Base-by-base conservation (phyloP, 1,140 invertebrate species). In the Hypsibius dujardini region DNA sequence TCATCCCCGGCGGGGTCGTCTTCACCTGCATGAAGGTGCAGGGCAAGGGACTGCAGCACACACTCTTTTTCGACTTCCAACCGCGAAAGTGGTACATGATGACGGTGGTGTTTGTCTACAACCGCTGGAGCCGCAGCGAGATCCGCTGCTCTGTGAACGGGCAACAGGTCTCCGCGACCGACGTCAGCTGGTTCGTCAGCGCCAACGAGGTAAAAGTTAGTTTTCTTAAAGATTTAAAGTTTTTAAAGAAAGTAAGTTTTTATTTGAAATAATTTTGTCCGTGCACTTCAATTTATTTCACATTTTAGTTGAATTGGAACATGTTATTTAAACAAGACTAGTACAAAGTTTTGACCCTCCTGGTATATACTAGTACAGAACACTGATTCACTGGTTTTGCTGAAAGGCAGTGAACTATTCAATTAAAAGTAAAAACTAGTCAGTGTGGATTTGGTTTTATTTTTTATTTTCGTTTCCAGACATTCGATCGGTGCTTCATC, bases 11-110 rank as follows among this genome's bases (percentile, higher is more conserved):
- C 83, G 96, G 95, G 81, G 84, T 99, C 56, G 95, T 99, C 72
- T 85, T 98, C 73, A 97, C 94, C 45, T 95, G 92, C 0, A 96
- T 97, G 90, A 98, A 98, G 84, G 87, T 96, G 69, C 40, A 71
- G 79, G 95, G 95, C 74, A 98, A 98, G 83, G 95, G 94, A 73
- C 95, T 96, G 84, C 95, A 98, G 79, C 93, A 97, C 81, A 98
- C 95, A 85, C 92, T 98, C 81, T 97, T 97, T 84, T 95, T 95
- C 79, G 95, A 98, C 82, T 97, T 99, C 82, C 90, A 93, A 78
- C 94, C 95, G 50, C 86, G 94, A 82, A 93, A 95, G 88, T 98
- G 95, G 95, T 97, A 98, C 81, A 96, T 97, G 88, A 88, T 98
- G 78, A 92, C 93, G 3, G 86, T 98, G 76, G 92, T 95, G 75